These are phyloP conservation scores for Brachypteracias leptosomus DNA, from an alignment of 2,113 vertebrate genomes.

Conservation along the genomic window DNA sequence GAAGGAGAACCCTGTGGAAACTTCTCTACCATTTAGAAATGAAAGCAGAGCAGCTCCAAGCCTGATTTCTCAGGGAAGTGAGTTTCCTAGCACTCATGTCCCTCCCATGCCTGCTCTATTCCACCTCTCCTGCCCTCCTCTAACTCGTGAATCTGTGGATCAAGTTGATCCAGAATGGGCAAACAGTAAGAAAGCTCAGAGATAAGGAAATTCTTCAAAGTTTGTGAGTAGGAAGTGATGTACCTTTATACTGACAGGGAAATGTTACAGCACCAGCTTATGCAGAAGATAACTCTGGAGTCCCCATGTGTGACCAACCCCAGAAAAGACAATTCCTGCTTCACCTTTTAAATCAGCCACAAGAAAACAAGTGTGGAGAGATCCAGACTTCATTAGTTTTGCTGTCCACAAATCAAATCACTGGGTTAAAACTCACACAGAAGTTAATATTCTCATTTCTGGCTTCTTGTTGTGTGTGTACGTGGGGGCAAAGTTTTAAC, in stretches of 20 bases:
- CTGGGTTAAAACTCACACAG: not conserved
- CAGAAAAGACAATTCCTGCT: not conserved
- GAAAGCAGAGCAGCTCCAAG: not conserved
- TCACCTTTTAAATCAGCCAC: not conserved
- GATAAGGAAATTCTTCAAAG: not conserved
- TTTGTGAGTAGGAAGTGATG: not conserved
- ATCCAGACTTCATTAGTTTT: not conserved
- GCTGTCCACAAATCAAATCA: not conserved
- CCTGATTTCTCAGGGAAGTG: not conserved
- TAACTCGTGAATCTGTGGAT: not conserved
- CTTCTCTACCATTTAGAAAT: not conserved
- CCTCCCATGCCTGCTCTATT: not conserved
- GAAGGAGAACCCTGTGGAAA: not conserved
- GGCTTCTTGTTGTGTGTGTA: not conserved
- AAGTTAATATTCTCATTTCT: not conserved
- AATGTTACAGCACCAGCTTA: not conserved
- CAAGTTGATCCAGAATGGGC: not conserved
- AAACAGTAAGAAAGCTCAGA: not conserved
- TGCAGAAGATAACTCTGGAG: not conserved
- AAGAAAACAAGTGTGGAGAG: not conserved
- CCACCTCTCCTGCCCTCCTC: not conserved
- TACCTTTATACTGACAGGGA: not conserved
- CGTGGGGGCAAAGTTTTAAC: fast-evolving
- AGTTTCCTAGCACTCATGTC: not conserved
- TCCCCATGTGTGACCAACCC: not conserved